Conservation (phyloP, 2,113 vertebrate species). For the Oxyruncus cristatus region DNA sequence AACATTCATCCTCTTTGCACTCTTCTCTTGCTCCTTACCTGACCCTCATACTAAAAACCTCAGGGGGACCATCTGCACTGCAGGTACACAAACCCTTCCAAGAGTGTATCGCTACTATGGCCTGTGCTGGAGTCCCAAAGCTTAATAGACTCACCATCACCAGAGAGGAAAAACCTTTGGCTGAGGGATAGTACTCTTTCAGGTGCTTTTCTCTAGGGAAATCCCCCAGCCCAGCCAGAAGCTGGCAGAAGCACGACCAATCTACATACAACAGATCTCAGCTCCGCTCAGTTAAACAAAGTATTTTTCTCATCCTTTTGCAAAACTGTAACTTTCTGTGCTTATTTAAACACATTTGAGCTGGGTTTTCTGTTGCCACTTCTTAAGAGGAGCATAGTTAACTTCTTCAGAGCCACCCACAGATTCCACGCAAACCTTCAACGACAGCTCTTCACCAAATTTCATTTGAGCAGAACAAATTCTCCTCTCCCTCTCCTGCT, state of each 20-base stretch:
- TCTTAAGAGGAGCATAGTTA: background rate
- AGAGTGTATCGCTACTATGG: too few relatives aligned
- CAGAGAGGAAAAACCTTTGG: background rate
- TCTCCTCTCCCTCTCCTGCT: background rate
- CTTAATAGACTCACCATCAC: background rate
- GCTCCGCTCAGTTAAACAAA: background rate
- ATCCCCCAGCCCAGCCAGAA: background rate
- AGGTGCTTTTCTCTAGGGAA: background rate
- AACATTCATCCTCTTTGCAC: background rate
- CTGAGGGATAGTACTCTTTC: background rate
- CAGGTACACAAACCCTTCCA: background rate
- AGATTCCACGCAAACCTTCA: rapidly evolving
- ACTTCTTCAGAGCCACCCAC: background rate
- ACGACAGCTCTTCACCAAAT: background rate
- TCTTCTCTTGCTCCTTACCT: background rate
- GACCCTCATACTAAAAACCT: background rate
- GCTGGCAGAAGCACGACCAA: background rate
- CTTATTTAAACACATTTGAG: background rate
- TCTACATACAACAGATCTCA: background rate
- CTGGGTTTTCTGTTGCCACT: background rate
- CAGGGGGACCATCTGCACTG: rapidly evolving
- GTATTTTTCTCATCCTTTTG: background rate
- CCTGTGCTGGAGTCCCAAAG: background rate
- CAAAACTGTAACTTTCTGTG: background rate
- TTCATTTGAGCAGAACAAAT: background rate